Percentiles rank a stretch among this genome's conserved stretches.
These are phyloP conservation scores for Athalia cordata DNA, from an alignment of 2,888 invertebrate genomes.

Conservation along the genomic window DNA sequence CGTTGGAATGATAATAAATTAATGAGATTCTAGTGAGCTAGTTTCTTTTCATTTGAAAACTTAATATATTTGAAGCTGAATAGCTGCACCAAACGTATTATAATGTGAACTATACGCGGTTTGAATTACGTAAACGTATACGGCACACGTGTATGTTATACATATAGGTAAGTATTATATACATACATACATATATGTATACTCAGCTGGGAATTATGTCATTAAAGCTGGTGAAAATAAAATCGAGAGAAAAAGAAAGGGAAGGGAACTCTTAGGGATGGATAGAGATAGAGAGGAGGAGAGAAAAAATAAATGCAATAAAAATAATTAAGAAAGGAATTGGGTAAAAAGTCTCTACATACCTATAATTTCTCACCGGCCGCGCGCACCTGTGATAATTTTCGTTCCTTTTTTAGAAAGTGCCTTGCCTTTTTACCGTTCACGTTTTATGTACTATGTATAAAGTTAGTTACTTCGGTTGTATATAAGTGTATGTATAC, in stretches of 20 bases:
- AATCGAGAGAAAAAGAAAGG: too few species aligned
- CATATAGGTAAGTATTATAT: not conserved
- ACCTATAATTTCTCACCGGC: not conserved
- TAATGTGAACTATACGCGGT: not conserved
- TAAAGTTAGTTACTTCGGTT: not conserved
- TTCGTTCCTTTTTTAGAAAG: conserved; percentile 1
- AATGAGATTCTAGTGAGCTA: too few species aligned
- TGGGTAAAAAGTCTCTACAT: not conserved
- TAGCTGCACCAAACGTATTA: too few species aligned
- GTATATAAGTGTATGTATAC: not conserved
- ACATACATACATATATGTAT: not conserved
- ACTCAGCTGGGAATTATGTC: not conserved
- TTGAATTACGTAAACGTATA: not conserved
- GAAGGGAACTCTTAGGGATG: too few species aligned
- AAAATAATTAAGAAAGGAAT: not conserved
- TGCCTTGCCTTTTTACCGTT: not conserved
- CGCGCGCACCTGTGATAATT: not conserved
- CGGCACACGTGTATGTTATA: not conserved
- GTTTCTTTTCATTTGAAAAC: too few species aligned
- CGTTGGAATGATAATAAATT: too few species aligned
- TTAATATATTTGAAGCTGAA: too few species aligned
- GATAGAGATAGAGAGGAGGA: not conserved
- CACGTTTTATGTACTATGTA: not conserved
- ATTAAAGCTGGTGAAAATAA: not conserved
- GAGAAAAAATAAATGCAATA: not conserved